Conservation (phyloP, 2,888 invertebrate genomes). For the Didymodactylos carnosus region DNA sequence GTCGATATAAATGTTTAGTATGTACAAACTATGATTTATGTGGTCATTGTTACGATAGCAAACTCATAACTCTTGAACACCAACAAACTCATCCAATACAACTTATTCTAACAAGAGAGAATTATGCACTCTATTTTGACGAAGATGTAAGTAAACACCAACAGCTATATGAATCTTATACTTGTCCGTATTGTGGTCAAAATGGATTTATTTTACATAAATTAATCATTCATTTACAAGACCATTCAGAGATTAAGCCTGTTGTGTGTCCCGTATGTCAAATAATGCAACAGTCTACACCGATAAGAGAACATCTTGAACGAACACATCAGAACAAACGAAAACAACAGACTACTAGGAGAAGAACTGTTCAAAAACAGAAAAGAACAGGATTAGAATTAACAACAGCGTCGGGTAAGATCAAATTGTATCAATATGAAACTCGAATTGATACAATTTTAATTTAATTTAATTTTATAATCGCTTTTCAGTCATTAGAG, state of each 20-base stretch:
- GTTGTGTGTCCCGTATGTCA: background rate
- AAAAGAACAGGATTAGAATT: too few relatives aligned
- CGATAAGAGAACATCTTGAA: too few relatives aligned
- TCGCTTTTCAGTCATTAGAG: too few relatives aligned
- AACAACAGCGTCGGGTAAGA: too few relatives aligned
- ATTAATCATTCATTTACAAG: background rate
- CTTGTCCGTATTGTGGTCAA: background rate
- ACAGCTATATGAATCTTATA: background rate
- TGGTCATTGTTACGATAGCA: background rate
- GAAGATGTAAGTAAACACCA: too few relatives aligned
- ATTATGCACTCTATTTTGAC: background rate
- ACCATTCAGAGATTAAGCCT: background rate
- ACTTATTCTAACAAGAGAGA: background rate
- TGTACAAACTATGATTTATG: background rate
- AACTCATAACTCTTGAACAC: background rate
- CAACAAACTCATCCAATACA: background rate
- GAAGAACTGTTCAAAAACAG: too few relatives aligned
- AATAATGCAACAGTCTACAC: too few relatives aligned
- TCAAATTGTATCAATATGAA: too few relatives aligned
- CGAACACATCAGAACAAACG: too few relatives aligned
- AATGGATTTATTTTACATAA: background rate
- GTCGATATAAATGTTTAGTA: background rate
- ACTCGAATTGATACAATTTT: too few relatives aligned
- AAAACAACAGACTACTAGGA: too few relatives aligned
- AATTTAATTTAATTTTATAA: too few relatives aligned